A percentile compares a stretch with the other conserved stretches of the same genome.
Conservation (phyloP, 2,888 invertebrate genomes). For the Neoitamus cyanurus region DNA sequence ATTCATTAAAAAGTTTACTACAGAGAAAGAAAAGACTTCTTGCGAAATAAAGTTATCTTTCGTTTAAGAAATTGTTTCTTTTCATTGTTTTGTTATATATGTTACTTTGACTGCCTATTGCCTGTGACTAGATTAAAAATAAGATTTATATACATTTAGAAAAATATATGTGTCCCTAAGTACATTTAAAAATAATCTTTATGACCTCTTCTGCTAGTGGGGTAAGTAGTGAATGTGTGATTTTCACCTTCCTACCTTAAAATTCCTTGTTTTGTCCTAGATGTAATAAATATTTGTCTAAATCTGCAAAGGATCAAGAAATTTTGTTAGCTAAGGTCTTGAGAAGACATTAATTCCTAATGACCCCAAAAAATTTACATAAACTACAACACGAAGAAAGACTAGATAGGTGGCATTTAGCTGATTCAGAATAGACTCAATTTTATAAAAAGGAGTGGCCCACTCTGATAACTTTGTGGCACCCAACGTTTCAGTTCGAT, state of each 20-base stretch:
- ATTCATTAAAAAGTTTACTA: not conserved
- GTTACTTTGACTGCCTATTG: not conserved
- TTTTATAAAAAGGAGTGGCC: not conserved
- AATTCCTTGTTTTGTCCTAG: slow-evolving; percentile 9
- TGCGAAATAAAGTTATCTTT: not conserved
- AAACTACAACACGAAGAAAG: not conserved
- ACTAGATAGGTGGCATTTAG: not conserved
- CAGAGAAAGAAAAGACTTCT: slow-evolving; percentile 15
- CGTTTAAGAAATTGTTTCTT: not conserved
- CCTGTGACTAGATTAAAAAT: slow-evolving; percentile 34
- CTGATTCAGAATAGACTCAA: not conserved
- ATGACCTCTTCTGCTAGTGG: not conserved
- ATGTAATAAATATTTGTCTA: not conserved
- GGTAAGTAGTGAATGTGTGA: not conserved
- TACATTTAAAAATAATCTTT: slow-evolving; percentile 22
- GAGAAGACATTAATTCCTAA: not conserved
- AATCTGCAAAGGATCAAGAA: not conserved
- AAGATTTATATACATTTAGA: slow-evolving; percentile 34
- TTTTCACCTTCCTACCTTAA: not conserved
- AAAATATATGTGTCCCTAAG: slow-evolving; percentile 33
- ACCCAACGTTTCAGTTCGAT: not conserved
- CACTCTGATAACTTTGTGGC: not conserved
- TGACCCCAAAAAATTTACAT: not conserved
- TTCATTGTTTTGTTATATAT: slow-evolving; percentile 2
- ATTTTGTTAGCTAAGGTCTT: not conserved